Evolutionary conservation across 2,888 invertebrate species (phyloP).

Genomic region (Andrena dorsata): DNA sequence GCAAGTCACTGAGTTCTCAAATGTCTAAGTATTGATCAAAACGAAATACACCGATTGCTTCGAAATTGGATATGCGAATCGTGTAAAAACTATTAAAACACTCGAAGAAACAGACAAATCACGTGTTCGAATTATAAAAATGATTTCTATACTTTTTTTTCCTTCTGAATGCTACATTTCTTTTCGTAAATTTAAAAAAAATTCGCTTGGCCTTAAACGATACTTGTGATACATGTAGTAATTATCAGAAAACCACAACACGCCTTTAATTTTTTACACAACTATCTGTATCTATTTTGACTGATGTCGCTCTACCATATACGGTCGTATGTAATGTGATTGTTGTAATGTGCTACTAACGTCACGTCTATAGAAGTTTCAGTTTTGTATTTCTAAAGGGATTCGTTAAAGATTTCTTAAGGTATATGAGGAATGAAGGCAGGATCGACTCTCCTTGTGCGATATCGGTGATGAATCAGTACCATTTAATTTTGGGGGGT

Average conservation of each 20-base stretch:
- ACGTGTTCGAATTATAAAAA: slow-evolving; percentile 7
- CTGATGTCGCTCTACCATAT: slow-evolving; percentile 18
- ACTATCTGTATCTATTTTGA: slow-evolving; percentile 27
- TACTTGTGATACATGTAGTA: slow-evolving; percentile 11
- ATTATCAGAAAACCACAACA: slow-evolving; percentile 7
- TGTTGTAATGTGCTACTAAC: slow-evolving; percentile 44
- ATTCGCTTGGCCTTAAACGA: slow-evolving; percentile 3
- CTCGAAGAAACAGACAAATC: slow-evolving; percentile 3
- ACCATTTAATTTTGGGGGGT: slow-evolving; percentile 72
- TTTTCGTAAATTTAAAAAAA: neutral
- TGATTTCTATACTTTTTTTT: slow-evolving; percentile 1
- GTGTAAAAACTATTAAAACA: neutral
- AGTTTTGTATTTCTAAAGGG: slow-evolving; percentile 50
- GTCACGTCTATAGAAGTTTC: slow-evolving; percentile 55
- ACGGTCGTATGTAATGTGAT: slow-evolving; percentile 34
- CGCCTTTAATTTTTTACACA: slow-evolving; percentile 2
- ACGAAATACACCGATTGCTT: neutral
- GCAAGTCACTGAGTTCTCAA: neutral
- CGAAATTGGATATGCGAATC: neutral
- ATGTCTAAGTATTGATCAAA: neutral
- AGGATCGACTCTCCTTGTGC: slow-evolving; percentile 59
- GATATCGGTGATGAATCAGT: slow-evolving; percentile 62
- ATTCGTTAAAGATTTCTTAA: slow-evolving; percentile 65
- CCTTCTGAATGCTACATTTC: slow-evolving; percentile 2
- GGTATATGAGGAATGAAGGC: slow-evolving; percentile 65